phyloP scores from a whole-genome alignment of 2,797 vertebrate species.

The Syngnathus rostellatus region DNA sequence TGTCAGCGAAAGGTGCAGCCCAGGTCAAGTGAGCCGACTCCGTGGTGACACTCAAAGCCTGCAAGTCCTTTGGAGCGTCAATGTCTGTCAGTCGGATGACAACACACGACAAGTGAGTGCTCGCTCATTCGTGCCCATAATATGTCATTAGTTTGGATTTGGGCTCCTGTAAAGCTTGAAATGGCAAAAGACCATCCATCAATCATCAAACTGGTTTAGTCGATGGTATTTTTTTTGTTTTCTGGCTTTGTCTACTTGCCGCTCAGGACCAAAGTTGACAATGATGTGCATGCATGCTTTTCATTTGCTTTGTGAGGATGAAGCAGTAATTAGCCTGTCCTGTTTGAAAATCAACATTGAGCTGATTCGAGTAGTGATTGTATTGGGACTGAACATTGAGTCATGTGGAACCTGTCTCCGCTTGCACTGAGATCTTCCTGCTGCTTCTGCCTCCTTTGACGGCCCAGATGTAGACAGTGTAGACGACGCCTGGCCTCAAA shows the following conservation, averaged over 20 bases:
- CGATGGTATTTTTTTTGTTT: not conserved
- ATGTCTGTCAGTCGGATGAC: slow-evolving; percentile 63
- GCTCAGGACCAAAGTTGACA: not conserved
- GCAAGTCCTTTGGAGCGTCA: slow-evolving; percentile 76
- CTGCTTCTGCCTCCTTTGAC: slow-evolving; percentile 64
- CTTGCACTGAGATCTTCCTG: slow-evolving; percentile 56
- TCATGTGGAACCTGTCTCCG: slow-evolving; percentile 30
- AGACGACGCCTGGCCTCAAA: slow-evolving; percentile 68
- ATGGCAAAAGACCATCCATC: not conserved
- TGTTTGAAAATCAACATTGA: not conserved
- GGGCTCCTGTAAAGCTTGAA: not conserved
- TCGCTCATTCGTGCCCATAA: not conserved
- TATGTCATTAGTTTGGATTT: slow-evolving; percentile 4
- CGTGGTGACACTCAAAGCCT: slow-evolving; percentile 58
- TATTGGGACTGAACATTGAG: not conserved
- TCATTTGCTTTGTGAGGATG: not conserved
- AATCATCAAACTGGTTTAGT: not conserved
- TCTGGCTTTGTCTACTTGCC: not conserved
- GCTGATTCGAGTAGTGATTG: not conserved
- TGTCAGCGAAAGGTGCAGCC: slow-evolving; percentile 72
- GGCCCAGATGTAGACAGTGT: slow-evolving; percentile 71
- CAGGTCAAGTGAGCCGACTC: slow-evolving; percentile 72
- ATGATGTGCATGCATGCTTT: not conserved
- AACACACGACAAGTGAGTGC: not conserved
- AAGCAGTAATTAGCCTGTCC: not conserved